These are phyloP conservation scores for Nemurella pictetii DNA, from an alignment of 2,888 invertebrate species.

Conservation along the genomic window DNA sequence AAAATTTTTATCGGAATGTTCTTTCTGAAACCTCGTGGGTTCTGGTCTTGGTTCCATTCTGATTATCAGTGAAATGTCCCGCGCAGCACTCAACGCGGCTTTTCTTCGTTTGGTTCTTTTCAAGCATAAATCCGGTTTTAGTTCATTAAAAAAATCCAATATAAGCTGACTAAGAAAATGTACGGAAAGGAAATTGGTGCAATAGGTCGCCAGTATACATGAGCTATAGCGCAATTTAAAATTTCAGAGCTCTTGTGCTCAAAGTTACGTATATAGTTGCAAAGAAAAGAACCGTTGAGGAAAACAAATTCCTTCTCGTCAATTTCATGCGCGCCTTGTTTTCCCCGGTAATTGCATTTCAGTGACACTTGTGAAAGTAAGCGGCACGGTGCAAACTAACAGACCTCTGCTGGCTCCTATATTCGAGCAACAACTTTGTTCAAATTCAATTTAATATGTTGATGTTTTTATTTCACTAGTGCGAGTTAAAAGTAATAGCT, in stretches of 20 bases:
- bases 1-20: not conserved
- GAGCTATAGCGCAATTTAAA: not conserved
- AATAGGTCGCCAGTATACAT: not conserved
- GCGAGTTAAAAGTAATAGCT: slow-evolving; percentile 24
- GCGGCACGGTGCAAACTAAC: not conserved
- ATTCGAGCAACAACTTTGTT: not conserved
- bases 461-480: slow-evolving; percentile 18
- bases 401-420: not conserved
- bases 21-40: not conserved
- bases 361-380: not conserved
- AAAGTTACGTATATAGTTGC: not conserved
- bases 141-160: not conserved
- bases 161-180: not conserved
- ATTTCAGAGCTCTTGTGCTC: not conserved
- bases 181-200: not conserved
- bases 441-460: slow-evolving; percentile 25
- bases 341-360: not conserved
- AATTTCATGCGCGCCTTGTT: not conserved
- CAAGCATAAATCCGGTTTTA: not conserved
- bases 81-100: not conserved
- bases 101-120: not conserved
- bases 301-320: not conserved
- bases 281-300: not conserved
- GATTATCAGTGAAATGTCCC: not conserved
- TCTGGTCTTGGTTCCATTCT: not conserved